A percentile compares a stretch with the other conserved stretches of the same genome.
These are phyloP conservation scores for Oreortyx pictus DNA, from an alignment of 2,797 vertebrate species.

Conservation along the genomic window DNA sequence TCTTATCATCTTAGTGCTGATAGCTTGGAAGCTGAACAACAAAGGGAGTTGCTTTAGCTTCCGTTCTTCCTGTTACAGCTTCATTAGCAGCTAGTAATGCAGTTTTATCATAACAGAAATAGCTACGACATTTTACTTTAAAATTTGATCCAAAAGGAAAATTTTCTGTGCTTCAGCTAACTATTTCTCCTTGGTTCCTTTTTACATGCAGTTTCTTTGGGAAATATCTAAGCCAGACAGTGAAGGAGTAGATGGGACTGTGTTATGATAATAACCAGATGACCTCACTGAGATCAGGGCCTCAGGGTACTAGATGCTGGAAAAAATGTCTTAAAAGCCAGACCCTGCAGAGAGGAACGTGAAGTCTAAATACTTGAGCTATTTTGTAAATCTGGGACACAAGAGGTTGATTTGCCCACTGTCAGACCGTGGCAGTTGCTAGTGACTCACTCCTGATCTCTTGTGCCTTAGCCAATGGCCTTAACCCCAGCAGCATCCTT, in stretches of 20 bases:
- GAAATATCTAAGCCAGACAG: not conserved
- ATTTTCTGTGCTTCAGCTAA: not conserved
- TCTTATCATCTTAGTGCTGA: not conserved
- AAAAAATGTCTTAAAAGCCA: slow-evolving; percentile 6
- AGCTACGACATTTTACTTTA: not conserved
- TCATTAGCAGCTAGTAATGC: not conserved
- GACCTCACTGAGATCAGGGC: not conserved
- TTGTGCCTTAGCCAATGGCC: not conserved
- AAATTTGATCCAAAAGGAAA: not conserved
- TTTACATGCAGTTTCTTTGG: not conserved
- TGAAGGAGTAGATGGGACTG: not conserved
- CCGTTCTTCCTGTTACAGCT: not conserved
- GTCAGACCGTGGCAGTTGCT: not conserved
- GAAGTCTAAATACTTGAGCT: not conserved
- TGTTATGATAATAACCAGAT: not conserved
- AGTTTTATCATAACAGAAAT: not conserved
- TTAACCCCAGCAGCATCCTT: not conserved
- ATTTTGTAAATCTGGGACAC: not conserved
- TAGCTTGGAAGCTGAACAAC: not conserved
- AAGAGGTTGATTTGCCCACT: not conserved
- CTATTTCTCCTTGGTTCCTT: not conserved
- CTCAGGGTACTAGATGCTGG: slow-evolving; percentile 3
- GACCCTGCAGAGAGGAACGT: not conserved
- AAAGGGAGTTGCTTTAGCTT: not conserved
- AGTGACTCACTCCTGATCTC: not conserved